Base-by-base conservation (phyloP, 2,113 vertebrate species). In the Aspidoscelis tigris region DNA sequence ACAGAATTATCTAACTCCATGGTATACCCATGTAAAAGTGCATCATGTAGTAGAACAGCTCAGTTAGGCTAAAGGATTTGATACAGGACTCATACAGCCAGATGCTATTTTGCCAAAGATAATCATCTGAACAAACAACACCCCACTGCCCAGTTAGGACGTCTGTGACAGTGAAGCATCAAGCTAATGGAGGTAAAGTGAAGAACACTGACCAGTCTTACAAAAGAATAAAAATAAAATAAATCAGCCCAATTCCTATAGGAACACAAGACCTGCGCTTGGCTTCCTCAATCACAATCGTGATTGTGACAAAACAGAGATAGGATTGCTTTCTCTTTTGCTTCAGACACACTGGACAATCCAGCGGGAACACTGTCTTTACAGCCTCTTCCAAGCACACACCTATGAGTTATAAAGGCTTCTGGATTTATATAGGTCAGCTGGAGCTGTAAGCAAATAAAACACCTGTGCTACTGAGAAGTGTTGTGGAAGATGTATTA, bases 1-100 rank as follows among this genome's bases (percentile, higher is more conserved):
- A 86, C 22, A 41, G 89, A 84, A 43, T 82, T 71, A 20, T 12
- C 0, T 16, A 50, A 76, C 86, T 89, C 75, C 86, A 89, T 64
- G 39, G 10, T 41, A 64, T 39, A 24, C 61, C 9, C 41, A 41
- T 22, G 39, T 78, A 43, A 65, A 78, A 58, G 58, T 61, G 20
- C 3, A 79, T 26, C 22, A 47, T 87, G 85, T 78, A 88, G 84
- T 73, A 10, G 0, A 22, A 7, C 78, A 80, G 41, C 66, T 87
- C 90, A 85, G 33, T 85, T 69, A 18, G 70, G 1, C 21, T 71
- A 71, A 72, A 82, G 65, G 83, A 8, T 3, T 33, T 82, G 18
- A 75, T n/a, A 43, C 9, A 65, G 22, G 50, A 1, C 20, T 33
- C 12, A 80, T 33, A 16, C 20, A 69, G 26, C 26, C 66, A 69